phyloP scores from a whole-genome alignment of 37 sponge, comb jelly and placozoan genomes.

The Hormiphora californensis region DNA sequence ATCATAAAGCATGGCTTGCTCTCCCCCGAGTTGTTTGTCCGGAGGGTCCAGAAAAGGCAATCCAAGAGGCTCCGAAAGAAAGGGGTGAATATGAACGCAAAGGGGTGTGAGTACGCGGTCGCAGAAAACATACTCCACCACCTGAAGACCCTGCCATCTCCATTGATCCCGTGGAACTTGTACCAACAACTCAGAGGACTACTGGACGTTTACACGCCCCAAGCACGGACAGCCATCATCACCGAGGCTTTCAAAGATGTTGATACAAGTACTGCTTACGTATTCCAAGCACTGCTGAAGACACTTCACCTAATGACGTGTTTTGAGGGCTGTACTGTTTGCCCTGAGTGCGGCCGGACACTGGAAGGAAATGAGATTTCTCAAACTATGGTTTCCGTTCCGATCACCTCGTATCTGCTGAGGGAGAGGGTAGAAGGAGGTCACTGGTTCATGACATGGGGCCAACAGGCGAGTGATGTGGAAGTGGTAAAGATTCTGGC shows the following conservation, averaged over 20 bases:
- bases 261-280: background rate
- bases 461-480: constrained; percentile 28
- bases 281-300: constrained; percentile 32
- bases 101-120: constrained; percentile 30
- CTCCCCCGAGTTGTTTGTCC: constrained; percentile 5
- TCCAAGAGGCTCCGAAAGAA: constrained; percentile 9
- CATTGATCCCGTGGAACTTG: background rate
- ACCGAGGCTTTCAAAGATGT: background rate
- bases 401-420: constrained; percentile 22
- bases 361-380: constrained; percentile 8
- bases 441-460: constrained; percentile 47
- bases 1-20: constrained; percentile 12
- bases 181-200: background rate
- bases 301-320: background rate
- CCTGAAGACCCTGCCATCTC: constrained; percentile 4
- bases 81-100: constrained; percentile 10
- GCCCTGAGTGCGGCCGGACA: background rate
- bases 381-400: constrained; percentile 1
- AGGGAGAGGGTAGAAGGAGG: constrained; percentile 13
- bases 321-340: background rate
- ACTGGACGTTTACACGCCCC: background rate
- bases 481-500: constrained; percentile 34
- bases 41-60: constrained; percentile 38
- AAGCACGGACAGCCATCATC: background rate
- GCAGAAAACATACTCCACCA: constrained; percentile 27